phyloP scores from a whole-genome alignment of 1,140 invertebrate genomes.

The Stegodyphus mimosarum region DNA sequence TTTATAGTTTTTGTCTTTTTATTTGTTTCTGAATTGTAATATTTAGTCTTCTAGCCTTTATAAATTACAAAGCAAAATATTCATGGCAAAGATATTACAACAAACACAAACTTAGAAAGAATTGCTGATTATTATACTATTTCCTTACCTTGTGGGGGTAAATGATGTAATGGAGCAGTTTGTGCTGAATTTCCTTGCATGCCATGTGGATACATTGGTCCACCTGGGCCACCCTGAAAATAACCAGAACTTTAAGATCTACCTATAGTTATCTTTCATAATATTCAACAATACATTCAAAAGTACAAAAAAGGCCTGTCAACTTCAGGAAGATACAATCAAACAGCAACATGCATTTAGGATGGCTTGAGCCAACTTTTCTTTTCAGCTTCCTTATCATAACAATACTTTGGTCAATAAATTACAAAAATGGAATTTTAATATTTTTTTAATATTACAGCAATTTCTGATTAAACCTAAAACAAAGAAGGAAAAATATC shows the following conservation, averaged over 20 bases:
- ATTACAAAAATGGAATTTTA: too few relatives aligned
- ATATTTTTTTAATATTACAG: too few relatives aligned
- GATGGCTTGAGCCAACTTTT: too few relatives aligned
- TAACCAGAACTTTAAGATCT: slow-evolving; percentile 1
- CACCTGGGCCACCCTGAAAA: slow-evolving; percentile 52
- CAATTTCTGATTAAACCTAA: too few relatives aligned
- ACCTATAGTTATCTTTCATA: neutral
- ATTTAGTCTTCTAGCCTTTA: neutral
- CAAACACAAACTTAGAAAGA: neutral
- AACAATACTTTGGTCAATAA: too few relatives aligned
- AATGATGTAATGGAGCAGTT: slow-evolving; percentile 70
- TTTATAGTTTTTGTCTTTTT: too few relatives aligned
- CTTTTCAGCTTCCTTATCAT: too few relatives aligned
- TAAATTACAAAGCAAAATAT: neutral
- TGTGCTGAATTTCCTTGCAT: slow-evolving; percentile 64
- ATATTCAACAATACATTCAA: neutral
- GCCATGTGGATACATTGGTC: slow-evolving; percentile 69
- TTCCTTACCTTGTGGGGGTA: slow-evolving; percentile 68
- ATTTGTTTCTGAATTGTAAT: too few relatives aligned
- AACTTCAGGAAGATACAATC: too few relatives aligned
- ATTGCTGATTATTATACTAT: neutral
- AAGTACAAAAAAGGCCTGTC: too few relatives aligned
- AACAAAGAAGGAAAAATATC: too few relatives aligned
- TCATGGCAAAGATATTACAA: neutral
- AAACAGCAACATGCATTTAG: too few relatives aligned